Evolutionary conservation across 37 sponge, comb jelly and placozoan species (phyloP), one percentile per base, ranked within the genome.

Genomic region (Beroe ovata): DNA sequence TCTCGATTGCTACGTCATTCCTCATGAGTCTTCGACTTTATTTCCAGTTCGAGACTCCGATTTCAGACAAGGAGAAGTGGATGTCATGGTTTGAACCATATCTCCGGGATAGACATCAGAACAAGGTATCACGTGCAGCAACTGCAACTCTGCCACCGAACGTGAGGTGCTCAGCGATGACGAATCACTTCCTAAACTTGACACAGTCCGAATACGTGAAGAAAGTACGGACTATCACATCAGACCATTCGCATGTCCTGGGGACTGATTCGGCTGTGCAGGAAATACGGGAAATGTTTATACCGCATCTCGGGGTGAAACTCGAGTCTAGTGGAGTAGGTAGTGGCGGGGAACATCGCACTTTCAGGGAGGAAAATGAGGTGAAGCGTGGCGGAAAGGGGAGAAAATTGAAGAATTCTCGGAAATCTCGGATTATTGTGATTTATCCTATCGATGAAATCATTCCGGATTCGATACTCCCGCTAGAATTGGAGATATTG

Each of bases 171-270:
- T 32, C 84, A 20, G 84, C 26, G 19, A n/a, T n/a, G n/a, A n/a
- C n/a, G n/a, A 39, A 77, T 23, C 84, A 77, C 28, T 77, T 42
- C 54, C 47, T 77, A 42, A 77, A 77, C 54, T 28, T n/a, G 54
- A n/a, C 84, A 21, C 4, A 32, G 28, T 1, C 41, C 1, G 84
- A 77, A 8, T 77, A 42, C 54, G 23, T 77, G 8, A 25, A 42
- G 2, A 8, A 30, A 20, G 84, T 42, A 8, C 28, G 33, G 2
- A 36, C 84, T 19, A 23, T 42, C 54, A 23, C 33, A n/a, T 26
- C 47, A 18, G 11, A 16, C 11, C 26, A 77, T 66, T 4, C 2
- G 29, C 25, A 30, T 34, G 69, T 66, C 36, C 14, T 6, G 30
- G 16, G 34, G 34, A 32, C 1, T 11, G 54, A 47, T 6, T 6